Conservation (phyloP, 2,888 invertebrate genomes). For the Dryobotodes eremita region DNA sequence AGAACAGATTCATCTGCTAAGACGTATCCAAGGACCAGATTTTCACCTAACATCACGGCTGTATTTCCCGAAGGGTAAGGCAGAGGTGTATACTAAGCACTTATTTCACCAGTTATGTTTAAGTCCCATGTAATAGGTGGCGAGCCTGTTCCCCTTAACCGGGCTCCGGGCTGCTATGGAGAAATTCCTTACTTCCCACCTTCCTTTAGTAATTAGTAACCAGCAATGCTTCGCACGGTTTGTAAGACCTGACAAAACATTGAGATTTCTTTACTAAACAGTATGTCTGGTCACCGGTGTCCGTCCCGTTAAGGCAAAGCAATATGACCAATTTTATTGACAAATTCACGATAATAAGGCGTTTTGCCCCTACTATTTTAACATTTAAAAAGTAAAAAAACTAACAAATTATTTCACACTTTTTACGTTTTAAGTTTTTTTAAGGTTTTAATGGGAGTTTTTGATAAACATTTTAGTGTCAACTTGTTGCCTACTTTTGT, state of each 20-base stretch:
- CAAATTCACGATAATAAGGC: no score
- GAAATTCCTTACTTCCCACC: not conserved
- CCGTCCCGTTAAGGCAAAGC: no score
- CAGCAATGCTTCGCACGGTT: not conserved
- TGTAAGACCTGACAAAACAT: not conserved
- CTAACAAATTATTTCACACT: no score
- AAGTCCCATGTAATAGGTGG: not conserved
- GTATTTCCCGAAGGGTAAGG: not conserved
- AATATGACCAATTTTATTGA: no score
- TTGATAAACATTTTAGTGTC: no score
- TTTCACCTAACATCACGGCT: not conserved
- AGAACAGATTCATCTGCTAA: constrained; percentile 22
- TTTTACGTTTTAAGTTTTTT: no score
- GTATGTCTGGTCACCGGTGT: no score
- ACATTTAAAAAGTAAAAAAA: no score
- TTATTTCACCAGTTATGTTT: not conserved
- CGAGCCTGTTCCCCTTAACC: not conserved
- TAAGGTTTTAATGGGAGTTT: no score
- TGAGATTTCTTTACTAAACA: not conserved
- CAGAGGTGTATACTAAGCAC: not conserved
- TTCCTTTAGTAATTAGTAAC: no score
- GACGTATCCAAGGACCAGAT: constrained; percentile 11
- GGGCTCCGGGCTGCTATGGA: not conserved
- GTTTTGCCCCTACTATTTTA: no score
- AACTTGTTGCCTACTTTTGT: no score